A percentile compares a stretch with the other conserved stretches of the same genome.
Evolutionary conservation across 1,140 invertebrate genomes (phyloP).

Genomic region (Aphelenchoides fujianensis): DNA sequence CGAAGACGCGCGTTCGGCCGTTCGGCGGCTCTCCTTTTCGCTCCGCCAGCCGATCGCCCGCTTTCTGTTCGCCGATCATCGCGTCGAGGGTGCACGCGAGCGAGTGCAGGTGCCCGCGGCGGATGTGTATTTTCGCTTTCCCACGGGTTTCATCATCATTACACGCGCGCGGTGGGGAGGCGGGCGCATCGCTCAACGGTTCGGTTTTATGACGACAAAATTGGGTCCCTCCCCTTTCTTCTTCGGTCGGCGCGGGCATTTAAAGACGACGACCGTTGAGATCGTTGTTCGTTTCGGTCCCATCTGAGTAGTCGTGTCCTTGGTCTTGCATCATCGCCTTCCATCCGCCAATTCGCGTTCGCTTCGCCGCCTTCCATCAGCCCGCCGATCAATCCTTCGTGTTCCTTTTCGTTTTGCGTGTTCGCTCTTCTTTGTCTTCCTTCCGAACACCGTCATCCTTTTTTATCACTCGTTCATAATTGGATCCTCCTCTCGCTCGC

Average conservation of each 20-base stretch:
- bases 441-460: not conserved
- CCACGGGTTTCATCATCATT: constrained; percentile 2
- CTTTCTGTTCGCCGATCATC: too few species aligned
- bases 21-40: too few species aligned
- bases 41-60: too few species aligned
- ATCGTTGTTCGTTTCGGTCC: not conserved
- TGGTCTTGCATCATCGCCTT: not conserved
- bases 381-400: too few species aligned
- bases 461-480: not conserved
- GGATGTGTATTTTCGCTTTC: too few species aligned
- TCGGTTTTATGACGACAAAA: not conserved
- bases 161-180: not conserved
- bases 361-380: too few species aligned
- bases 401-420: too few species aligned
- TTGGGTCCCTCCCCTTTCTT: not conserved
- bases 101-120: too few species aligned
- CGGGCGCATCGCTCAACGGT: not conserved
- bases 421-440: too few species aligned
- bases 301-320: not conserved
- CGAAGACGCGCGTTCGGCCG: not conserved
- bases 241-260: not conserved
- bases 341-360: too few species aligned
- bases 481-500: not conserved
- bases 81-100: too few species aligned
- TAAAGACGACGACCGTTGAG: not conserved